Conservation (phyloP, 2,113 vertebrate genomes). For the Urocolius indicus region DNA sequence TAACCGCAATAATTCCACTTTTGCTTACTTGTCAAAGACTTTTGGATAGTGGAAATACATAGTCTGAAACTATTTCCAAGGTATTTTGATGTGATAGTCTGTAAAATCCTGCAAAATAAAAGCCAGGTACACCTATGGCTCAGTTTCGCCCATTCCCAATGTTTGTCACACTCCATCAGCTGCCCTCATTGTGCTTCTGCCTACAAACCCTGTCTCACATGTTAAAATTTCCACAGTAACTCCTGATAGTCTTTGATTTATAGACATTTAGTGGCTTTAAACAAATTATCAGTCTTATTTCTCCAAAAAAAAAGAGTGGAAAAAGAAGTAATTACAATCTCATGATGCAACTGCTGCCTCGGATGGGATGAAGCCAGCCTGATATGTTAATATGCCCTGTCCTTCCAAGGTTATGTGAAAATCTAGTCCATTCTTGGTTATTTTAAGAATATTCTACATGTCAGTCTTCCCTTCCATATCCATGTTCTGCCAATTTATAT, state of each 20-base stretch:
- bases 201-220: background rate
- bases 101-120: background rate
- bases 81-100: background rate
- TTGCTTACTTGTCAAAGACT: background rate
- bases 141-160: background rate
- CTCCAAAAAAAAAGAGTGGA: background rate
- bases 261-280: background rate
- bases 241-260: background rate
- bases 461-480: background rate
- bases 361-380: background rate
- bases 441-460: background rate
- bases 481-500: background rate
- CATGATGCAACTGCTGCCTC: background rate
- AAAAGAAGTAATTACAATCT: background rate
- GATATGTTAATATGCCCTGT: background rate
- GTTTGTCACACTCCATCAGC: background rate
- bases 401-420: slow-evolving; percentile 14
- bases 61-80: background rate
- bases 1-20: background rate
- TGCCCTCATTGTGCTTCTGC: background rate
- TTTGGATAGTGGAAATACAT: background rate
- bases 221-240: background rate
- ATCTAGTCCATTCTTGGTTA: background rate
- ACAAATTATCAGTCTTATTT: background rate
- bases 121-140: background rate